Base-by-base conservation (phyloP, 2,888 invertebrate genomes). In the Craniophora ligustri region DNA sequence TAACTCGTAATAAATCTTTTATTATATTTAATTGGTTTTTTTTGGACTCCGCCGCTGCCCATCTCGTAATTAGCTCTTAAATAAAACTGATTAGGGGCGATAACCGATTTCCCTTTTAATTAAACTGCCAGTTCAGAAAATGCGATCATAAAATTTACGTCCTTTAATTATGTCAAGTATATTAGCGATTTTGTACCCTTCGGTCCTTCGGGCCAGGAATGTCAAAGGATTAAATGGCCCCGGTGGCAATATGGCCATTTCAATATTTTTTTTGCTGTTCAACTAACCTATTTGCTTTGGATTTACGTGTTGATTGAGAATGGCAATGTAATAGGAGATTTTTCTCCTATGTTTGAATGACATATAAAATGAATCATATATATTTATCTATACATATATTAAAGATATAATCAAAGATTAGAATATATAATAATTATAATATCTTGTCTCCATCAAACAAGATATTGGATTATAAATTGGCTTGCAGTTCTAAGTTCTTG, bases 201-300 rank as follows among this genome's bases (percentile, higher is more conserved):
- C 14, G 6, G n/a, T 47, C 48, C 38, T 45, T n/a, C 47, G 65
- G 65, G 54, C 50, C 35, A 49, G 70, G 57, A 72, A 69, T 70
- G 75, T 74, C 64, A 67, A 70, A 65, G 73, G 75, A 78, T 77
- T 77, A 77, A n/a, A 77, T 75, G 72, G 65, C 53, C 39, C 63
- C 60, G 66, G 28, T 31, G 45, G 55, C 23, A 41, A 69, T 60
- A 41, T 55, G 59, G 51, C 67, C 64, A 54, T 74, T 62, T 67
- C 66, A 58, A 60, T 68, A 68, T 70, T 69, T 70, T 70, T 76
- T 66, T 64, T 61, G n/a, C n/a, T n/a, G n/a, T n/a, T n/a, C n/a
- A n/a, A n/a, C 64, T 57, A 63, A 67, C 64, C 45, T 67, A 60
- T 36, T 36, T 45, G 16, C 7, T 49, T 54, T 21, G 44, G 48